phyloP scores from a whole-genome alignment of 2,113 vertebrate genomes.

The Pangasianodon gigas region DNA sequence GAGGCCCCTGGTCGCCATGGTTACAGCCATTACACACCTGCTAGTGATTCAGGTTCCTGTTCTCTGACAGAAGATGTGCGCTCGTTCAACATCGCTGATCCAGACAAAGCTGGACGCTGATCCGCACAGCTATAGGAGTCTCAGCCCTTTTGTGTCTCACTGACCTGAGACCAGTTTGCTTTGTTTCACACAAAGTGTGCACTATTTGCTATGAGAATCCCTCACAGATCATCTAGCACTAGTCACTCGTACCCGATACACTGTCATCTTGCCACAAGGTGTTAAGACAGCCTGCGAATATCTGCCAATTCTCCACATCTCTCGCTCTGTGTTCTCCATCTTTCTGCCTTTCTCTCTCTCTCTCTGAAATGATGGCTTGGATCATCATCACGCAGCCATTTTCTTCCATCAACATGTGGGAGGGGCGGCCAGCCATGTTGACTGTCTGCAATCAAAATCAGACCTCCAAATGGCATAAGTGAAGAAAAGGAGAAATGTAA shows the following conservation, averaged over 20 bases:
- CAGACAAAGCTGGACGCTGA: slow-evolving; percentile 18
- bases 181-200: not conserved
- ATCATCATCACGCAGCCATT: slow-evolving; percentile 48
- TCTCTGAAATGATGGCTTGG: slow-evolving; percentile 30
- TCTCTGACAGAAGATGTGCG: slow-evolving; percentile 22
- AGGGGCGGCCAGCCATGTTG: slow-evolving; percentile 46
- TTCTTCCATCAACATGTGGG: slow-evolving; percentile 52
- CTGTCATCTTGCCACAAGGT: not conserved
- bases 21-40: slow-evolving; percentile 54
- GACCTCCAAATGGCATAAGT: slow-evolving; percentile 3
- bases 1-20: slow-evolving; percentile 48
- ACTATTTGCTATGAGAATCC: slow-evolving; percentile 4
- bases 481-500: not conserved
- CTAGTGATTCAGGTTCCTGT: slow-evolving; percentile 49
- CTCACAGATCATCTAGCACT: not conserved
- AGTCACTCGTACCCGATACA: not conserved
- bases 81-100: slow-evolving; percentile 20
- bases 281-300: not conserved
- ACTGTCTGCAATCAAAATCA: slow-evolving; percentile 45
- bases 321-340: not conserved
- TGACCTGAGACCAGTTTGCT: slow-evolving; percentile 26
- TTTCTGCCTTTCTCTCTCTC: not conserved
- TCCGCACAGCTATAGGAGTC: not conserved
- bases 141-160: not conserved
- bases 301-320: not conserved